Conservation (phyloP, 2,888 invertebrate genomes). For the Luperina testacea region DNA sequence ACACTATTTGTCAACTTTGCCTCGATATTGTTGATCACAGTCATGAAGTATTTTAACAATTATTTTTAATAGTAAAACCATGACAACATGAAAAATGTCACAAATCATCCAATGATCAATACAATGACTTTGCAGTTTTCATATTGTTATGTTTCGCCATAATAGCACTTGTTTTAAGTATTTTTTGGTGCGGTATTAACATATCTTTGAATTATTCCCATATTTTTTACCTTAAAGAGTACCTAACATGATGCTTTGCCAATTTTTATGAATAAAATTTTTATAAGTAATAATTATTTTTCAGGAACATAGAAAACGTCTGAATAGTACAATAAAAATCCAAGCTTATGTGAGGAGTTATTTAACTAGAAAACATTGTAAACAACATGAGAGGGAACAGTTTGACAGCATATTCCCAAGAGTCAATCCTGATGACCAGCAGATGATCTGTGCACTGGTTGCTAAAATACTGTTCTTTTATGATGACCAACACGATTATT, state of each 20-base stretch:
- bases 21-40: not conserved
- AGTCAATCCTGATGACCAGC: conserved; percentile 84
- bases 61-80: conserved; percentile 1
- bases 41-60: conserved; percentile 5
- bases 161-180: conserved; percentile 3
- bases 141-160: conserved; percentile 24
- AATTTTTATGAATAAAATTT: not conserved
- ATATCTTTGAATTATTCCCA: not conserved
- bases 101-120: conserved; percentile 46
- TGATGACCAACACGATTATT: conserved; percentile 91
- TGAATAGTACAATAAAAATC: conserved; percentile 94
- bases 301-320: conserved; percentile 92
- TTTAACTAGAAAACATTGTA: conserved; percentile 92
- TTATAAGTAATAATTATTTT: conserved; percentile 63
- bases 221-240: not conserved
- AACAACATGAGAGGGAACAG: conserved; percentile 91
- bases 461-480: conserved; percentile 95
- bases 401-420: conserved; percentile 92
- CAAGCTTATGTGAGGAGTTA: conserved; percentile 95
- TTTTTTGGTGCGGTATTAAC: not conserved
- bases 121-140: conserved; percentile 53
- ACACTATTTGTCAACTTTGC: not conserved
- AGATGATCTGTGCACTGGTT: conserved; percentile 90
- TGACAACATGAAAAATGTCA: conserved; percentile 12
- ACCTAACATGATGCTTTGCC: too few relatives aligned